phyloP scores from a whole-genome alignment of 2,113 vertebrate genomes.

The Dunckerocampus dactyliophorus region DNA sequence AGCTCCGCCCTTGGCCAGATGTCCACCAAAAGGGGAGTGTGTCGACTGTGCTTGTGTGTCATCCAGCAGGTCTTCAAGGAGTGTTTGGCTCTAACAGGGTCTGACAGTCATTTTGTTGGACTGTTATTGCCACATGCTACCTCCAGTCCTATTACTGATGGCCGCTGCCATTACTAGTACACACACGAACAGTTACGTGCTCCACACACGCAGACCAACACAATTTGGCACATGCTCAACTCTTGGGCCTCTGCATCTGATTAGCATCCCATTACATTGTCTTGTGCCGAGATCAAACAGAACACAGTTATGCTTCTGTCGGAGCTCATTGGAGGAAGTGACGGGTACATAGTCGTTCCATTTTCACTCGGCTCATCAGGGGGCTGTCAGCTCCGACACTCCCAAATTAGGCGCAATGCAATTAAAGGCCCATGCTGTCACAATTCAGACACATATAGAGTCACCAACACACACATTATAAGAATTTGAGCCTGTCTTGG shows the following conservation, averaged over 20 bases:
- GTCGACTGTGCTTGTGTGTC: constrained; percentile 13
- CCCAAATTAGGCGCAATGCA: constrained; percentile 53
- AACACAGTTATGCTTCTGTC: constrained; percentile 38
- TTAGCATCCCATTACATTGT: constrained; percentile 57
- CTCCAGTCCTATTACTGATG: constrained; percentile 58
- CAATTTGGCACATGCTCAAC: constrained; percentile 46
- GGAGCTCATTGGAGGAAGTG: constrained; percentile 41
- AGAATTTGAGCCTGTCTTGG: constrained; percentile 3
- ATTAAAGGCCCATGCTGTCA: constrained; percentile 43
- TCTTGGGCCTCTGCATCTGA: constrained; percentile 43
- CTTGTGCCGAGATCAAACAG: constrained; percentile 46
- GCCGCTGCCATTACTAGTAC: constrained; percentile 41
- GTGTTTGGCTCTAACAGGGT: constrained; percentile 41
- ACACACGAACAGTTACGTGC: constrained; percentile 6
- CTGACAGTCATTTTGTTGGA: constrained; percentile 62
- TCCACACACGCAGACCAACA: constrained; percentile 26
- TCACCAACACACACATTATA: constrained; percentile 5
- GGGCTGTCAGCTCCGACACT: constrained; percentile 47
- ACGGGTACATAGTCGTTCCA: constrained; percentile 30
- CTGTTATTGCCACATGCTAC: constrained; percentile 65
- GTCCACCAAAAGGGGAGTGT: constrained; percentile 36
- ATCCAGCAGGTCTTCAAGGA: constrained; percentile 24
- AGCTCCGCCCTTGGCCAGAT: constrained; percentile 54
- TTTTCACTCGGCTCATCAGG: constrained; percentile 42
- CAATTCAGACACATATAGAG: constrained; percentile 26